These are phyloP conservation scores for Acropora yongei DNA, from an alignment of 64 coral and sea anemone genomes.

Conservation along the genomic window DNA sequence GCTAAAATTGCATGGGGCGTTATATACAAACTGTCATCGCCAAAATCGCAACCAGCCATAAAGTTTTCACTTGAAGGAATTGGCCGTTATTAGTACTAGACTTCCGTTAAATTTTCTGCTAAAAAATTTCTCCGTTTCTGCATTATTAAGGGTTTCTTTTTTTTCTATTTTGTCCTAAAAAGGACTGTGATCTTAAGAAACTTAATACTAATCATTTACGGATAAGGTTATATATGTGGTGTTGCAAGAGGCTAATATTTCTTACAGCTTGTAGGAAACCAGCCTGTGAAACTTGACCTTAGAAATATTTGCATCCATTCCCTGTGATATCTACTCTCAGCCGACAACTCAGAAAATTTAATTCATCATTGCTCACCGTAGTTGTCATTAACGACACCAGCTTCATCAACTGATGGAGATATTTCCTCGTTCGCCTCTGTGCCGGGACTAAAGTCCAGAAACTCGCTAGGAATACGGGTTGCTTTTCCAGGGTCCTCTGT, in stretches of 20 bases:
- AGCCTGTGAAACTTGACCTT: no score
- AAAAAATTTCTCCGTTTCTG: no score
- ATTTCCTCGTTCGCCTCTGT: conserved; percentile 6
- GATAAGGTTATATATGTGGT: no score
- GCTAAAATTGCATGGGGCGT: neutral
- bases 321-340: no score
- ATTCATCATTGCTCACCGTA: conserved; percentile 5
- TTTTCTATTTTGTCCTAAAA: no score
- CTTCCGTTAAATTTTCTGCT: no score
- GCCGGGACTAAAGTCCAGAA: neutral
- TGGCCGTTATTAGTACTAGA: neutral
- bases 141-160: no score
- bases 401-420: neutral
- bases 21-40: neutral
- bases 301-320: no score
- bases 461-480: neutral
- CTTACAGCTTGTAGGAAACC: no score
- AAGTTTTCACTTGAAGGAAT: neutral
- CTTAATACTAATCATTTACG: no score
- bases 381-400: neutral
- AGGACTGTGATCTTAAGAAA: no score
- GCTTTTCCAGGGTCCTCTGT: neutral
- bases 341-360: neutral
- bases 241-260: no score
- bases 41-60: neutral